phyloP scores from a whole-genome alignment of 1,140 invertebrate species.

The Drosophila ironensis region DNA sequence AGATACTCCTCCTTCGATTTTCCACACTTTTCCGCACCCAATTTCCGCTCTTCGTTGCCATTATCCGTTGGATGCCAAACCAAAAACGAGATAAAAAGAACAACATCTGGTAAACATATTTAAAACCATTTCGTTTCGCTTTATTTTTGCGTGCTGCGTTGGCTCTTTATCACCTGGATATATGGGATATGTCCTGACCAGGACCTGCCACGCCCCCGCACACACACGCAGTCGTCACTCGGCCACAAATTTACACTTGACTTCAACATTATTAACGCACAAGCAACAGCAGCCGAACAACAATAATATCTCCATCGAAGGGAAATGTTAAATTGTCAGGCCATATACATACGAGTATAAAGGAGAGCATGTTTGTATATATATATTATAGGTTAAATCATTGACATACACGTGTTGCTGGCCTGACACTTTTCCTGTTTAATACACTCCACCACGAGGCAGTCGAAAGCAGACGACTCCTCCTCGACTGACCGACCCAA shows the following conservation, averaged over 20 bases:
- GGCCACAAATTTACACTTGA: constrained; percentile 57
- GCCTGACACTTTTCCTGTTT: constrained; percentile 45
- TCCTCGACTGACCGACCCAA: too few relatives aligned
- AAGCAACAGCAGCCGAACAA: constrained; percentile 2
- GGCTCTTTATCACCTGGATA: constrained; percentile 35
- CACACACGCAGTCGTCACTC: constrained; percentile 14
- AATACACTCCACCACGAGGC: constrained; percentile 34
- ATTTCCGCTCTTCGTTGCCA: constrained; percentile 37
- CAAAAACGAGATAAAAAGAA: constrained; percentile 18
- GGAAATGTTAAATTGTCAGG: background rate
- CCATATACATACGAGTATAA: background rate
- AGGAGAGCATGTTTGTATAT: background rate
- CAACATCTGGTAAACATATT: constrained; percentile 48
- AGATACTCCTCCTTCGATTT: background rate
- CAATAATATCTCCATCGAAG: background rate
- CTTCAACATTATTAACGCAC: constrained; percentile 47
- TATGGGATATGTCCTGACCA: background rate
- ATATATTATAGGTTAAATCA: constrained; percentile 19
- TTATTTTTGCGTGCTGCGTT: constrained; percentile 1
- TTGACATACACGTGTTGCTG: constrained; percentile 52
- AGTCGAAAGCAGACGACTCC: constrained; percentile 1
- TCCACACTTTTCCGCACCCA: constrained; percentile 23
- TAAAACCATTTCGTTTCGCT: constrained; percentile 15
- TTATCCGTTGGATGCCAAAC: constrained; percentile 45
- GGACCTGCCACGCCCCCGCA: background rate